Base-by-base conservation (phyloP, 2,797 vertebrate genomes). In the Eulemur albifrons region DNA sequence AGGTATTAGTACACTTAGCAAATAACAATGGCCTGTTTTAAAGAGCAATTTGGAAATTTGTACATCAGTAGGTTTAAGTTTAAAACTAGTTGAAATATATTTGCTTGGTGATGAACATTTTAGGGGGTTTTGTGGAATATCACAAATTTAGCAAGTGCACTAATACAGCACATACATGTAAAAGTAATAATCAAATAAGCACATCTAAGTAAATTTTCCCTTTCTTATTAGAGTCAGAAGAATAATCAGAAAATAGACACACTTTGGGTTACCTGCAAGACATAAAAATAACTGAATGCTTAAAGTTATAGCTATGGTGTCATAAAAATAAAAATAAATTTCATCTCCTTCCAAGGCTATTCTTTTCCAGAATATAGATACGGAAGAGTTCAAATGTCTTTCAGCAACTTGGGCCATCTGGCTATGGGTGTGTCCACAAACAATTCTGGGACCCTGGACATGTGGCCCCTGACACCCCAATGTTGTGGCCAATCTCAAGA, bases 211-310 rank as follows among this genome's bases (percentile, higher is more conserved):
- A n/a, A 63, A 92, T 9, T 54, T 72, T 72, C 27, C 21, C 13
- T 89, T 88, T 81, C 65, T 70, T 54, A 65, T 54, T 65, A 80
- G 11, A 77, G 5, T 83, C 40, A 94, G 65, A 7, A 93, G 38
- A 90, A 85, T 50, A 73, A 84, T 83, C 13, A 57, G 45, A 94
- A 73, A 89, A 77, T 73, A 82, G 65, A 70, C 1, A n/a, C 57
- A 13, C 1, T 54, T 17, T 85, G 40, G 75, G 38, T 0, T 85
- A 83, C 85, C 2, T 77, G 35, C 0, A 69, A 72, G 50, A n/a
- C 1, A 69, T 1, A 65, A 77, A 84, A 92, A 57, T 75, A 45
- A 86, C 67, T 13, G 12, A 30, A 73, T 35, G 18, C 5, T 88
- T 70, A 14, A 38, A 35, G 20, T 79, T 70, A 38, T 75, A 93